Evolutionary conservation across 2,113 vertebrate genomes (phyloP).

Genomic region (Calyptomena viridis): DNA sequence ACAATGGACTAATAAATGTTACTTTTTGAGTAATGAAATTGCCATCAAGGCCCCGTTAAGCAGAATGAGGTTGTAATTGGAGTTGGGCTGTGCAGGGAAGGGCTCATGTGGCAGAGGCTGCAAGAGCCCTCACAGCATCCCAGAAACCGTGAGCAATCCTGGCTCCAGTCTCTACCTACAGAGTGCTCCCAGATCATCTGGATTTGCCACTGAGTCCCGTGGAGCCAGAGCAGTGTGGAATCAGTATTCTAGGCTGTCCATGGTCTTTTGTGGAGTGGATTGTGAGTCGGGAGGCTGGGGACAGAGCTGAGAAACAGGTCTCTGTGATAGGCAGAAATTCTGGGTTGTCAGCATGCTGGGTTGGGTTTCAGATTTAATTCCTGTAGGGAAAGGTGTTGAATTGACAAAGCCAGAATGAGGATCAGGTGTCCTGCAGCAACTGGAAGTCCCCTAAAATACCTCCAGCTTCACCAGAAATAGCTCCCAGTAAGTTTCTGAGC

Average conservation of each 20-base stretch:
- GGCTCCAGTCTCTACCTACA: not conserved
- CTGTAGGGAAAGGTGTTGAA: not conserved
- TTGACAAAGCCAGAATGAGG: not conserved
- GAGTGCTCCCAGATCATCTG: accelerated
- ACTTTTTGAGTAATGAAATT: constrained; percentile 73
- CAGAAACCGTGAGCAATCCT: not conserved
- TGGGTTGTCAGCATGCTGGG: accelerated
- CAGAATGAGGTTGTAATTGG: constrained; percentile 59
- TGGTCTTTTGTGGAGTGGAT: not conserved
- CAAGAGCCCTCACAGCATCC: not conserved
- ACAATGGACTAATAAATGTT: constrained; percentile 73
- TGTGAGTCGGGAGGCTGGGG: not conserved
- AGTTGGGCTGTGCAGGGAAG: not conserved
- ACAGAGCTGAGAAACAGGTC: not conserved
- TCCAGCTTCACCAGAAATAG: not conserved
- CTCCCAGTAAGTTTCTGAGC: not conserved
- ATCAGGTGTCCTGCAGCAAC: not conserved
- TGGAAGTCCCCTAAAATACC: not conserved
- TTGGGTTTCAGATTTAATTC: not conserved
- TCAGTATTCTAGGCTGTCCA: not conserved
- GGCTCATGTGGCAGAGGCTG: not conserved
- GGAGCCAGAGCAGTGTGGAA: not conserved
- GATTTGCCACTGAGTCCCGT: accelerated
- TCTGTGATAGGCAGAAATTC: not conserved
- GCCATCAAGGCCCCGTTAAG: constrained; percentile 67